Conservation (phyloP, 2,113 vertebrate genomes). For the Donacobius atricapilla region DNA sequence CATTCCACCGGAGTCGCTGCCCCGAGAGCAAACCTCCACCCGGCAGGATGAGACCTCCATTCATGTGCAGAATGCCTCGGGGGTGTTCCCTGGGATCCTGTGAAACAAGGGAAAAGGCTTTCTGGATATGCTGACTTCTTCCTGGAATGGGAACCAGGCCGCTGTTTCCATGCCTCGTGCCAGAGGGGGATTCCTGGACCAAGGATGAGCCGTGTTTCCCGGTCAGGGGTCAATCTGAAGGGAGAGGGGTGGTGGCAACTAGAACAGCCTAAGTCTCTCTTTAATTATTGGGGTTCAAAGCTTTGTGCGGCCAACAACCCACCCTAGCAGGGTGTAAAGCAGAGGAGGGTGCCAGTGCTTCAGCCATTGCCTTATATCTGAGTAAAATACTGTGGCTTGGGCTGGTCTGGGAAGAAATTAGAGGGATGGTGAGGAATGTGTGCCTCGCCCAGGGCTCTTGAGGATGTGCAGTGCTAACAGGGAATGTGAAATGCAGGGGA, state of each 20-base stretch:
- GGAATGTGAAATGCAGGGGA: neutral
- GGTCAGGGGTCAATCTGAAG: neutral
- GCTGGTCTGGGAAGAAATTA: neutral
- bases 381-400: accelerated
- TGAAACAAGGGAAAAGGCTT: neutral
- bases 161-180: accelerated
- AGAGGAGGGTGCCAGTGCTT: neutral
- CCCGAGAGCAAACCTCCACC: neutral
- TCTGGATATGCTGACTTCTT: neutral
- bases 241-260: neutral
- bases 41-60: neutral
- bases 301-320: neutral
- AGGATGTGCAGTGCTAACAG: neutral
- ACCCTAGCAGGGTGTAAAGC: neutral
- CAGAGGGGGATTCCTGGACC: neutral
- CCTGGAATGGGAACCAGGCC: accelerated
- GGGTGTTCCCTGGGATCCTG: accelerated
- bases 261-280: neutral
- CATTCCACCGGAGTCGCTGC: neutral
- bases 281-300: neutral
- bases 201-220: neutral
- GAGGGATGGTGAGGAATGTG: neutral
- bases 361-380: accelerated
- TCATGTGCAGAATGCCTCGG: neutral
- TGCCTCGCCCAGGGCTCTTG: too few relatives aligned